Evolutionary conservation across 2,797 vertebrate genomes (phyloP).

Genomic region (Arrhamphus sclerolepis): DNA sequence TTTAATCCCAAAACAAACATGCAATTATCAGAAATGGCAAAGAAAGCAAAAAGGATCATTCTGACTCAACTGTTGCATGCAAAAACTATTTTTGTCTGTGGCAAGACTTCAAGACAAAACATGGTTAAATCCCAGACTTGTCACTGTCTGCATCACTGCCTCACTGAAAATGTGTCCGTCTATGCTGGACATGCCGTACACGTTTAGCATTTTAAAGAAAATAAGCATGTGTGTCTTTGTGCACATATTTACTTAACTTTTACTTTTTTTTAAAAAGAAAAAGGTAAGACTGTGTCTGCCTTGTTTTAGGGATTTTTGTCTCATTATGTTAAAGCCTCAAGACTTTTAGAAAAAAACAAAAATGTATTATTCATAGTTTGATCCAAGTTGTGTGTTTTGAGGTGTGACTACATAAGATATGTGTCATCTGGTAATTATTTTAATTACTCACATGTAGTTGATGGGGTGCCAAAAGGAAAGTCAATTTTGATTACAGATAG

Average conservation of each 20-base stretch:
- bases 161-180: slow-evolving; percentile 30
- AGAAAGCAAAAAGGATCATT: slow-evolving; percentile 14
- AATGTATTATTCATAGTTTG: slow-evolving; percentile 28
- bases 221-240: slow-evolving; percentile 42
- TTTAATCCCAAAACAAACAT: too few species aligned
- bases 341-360: too few species aligned
- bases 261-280: too few species aligned
- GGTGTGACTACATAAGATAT: too few species aligned
- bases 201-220: slow-evolving; percentile 27
- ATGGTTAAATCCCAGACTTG: slow-evolving; percentile 25
- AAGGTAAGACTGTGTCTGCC: too few species aligned
- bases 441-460: slow-evolving; percentile 27
- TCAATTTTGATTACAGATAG: slow-evolving; percentile 34
- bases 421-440: slow-evolving; percentile 9
- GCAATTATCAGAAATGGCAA: background rate
- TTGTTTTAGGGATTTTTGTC: too few species aligned
- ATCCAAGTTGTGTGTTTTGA: slow-evolving; percentile 23
- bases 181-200: slow-evolving; percentile 10
- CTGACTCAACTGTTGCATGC: slow-evolving; percentile 19
- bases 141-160: slow-evolving; percentile 38
- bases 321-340: background rate
- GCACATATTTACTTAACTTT: slow-evolving; percentile 34
- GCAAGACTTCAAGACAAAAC: slow-evolving; percentile 41
- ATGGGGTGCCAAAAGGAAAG: slow-evolving; percentile 32
- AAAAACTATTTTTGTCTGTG: slow-evolving; percentile 9